Base-by-base conservation (phyloP, 2,888 invertebrate species). In the Pammene aurita region DNA sequence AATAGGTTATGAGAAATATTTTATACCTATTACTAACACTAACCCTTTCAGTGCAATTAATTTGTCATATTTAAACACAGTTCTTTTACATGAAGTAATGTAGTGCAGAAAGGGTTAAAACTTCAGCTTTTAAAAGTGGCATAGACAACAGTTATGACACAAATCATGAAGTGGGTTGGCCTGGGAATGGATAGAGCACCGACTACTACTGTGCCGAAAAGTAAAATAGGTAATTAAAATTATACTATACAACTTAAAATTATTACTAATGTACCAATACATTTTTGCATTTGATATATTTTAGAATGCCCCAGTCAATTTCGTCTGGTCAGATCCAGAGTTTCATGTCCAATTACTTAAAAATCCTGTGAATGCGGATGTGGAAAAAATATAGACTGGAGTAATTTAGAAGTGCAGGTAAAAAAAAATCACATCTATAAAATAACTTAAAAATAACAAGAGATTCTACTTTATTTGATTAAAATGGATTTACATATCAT, bases 1-100 rank as follows among this genome's bases (percentile, higher is more conserved):
- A 66, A 66, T 66, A 66, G 50, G 66, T 66, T 66, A 52, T 14
- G 58, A 66, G 34, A 66, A 52, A 35, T 66, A 41, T 52, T 35
- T 16, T 42, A 50, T 34, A 58, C 50, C 34, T 66, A 58, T 42
- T 50, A n/a, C 26, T 34, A 52, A 41, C 18, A n/a, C 6, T 42
- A 52, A 58, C 38, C 7, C 10, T 58, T 46, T 44, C n/a, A 1
- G 26, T 26, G 13, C 16, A 57, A 18, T 26, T n/a, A 42, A 13
- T 7, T 42, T 42, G 26, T 57, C 13, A 6, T 11, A 18, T 57
- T 57, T 26, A 13, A 10, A 42, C 7, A 0, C 13, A 42, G 18
- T 18, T 18, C 35, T 16, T 41, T 10, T 9, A 10, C n/a, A n/a
- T 26, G 6, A 26, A 6, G n/a, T 35, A 16, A 34, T 57, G 57